Base-by-base conservation (phyloP, 2,888 invertebrate species). In the Thalpophila matura region DNA sequence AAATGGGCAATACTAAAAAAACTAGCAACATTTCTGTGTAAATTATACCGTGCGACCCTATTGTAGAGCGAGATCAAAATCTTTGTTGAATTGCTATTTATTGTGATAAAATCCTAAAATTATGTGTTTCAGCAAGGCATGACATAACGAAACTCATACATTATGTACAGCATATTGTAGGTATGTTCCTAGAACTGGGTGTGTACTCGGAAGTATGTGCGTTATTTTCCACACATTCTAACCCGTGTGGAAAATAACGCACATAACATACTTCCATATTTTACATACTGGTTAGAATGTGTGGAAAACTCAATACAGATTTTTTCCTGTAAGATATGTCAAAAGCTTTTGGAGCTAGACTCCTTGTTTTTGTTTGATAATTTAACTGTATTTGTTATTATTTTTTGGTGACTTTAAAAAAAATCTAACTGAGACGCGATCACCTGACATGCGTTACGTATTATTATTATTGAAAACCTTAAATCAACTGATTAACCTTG, bases 41-140 rank as follows among this genome's bases (percentile, higher is more conserved):
- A 71, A 74, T 71, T 62, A 51, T 56, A 55, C 67, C 77, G 77
- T 77, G 77, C 35, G 79, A 77, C 53, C 57, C 55, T 59, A 79
- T 79, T 77, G 77, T 76, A 35, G 38, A 59, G 35, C 16, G 20
- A 67, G 77, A 77, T 79, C 22, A 5, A 61, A 54, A 74, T 79
- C 77, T 76, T 53, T 66, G 50, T 55, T 67, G 71, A 72, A 79
- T 46, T 42, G 60, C 54, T 49, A 37, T 68, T 58, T 69, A 43
- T 58, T 63, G 26, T 46, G 72, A 72, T 72, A 57, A 59, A 33
- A 72, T 72, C 72, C 53, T 49, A n/a, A 55, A 70, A 74, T 72
- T 55, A 50, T 50, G 20, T 50, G 63, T 74, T 74, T 53, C 45
- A 50, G 31, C 43, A 27, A 57, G 14, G 24, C 46, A 37, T 61